Evolutionary conservation across 2,113 vertebrate genomes (phyloP).

Genomic region (Microtus ochrogaster): DNA sequence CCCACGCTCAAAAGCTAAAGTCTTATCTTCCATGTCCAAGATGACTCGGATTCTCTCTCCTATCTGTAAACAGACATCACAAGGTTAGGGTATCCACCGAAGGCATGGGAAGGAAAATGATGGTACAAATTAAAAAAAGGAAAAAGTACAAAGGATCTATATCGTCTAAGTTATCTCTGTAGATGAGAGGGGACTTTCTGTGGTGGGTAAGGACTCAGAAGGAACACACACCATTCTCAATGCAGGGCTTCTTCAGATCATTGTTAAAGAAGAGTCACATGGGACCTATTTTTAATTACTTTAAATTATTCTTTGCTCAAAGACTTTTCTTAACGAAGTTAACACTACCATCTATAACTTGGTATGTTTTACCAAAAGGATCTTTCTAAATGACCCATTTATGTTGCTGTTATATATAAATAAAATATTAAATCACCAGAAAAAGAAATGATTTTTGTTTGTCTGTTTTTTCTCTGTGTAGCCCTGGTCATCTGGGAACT

Average conservation of each 20-base stretch:
- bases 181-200: slow-evolving; percentile 21
- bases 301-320: slow-evolving; percentile 59
- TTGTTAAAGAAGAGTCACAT: neutral
- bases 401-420: slow-evolving; percentile 9
- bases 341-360: slow-evolving; percentile 35
- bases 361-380: slow-evolving; percentile 23
- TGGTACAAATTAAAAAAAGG: slow-evolving; percentile 15
- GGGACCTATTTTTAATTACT: slow-evolving; percentile 42
- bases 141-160: slow-evolving; percentile 30
- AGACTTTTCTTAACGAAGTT: slow-evolving; percentile 51
- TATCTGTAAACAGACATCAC: slow-evolving; percentile 90
- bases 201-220: neutral
- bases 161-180: slow-evolving; percentile 47
- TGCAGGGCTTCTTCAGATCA: slow-evolving; percentile 1
- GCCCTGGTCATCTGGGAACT: neutral
- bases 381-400: neutral
- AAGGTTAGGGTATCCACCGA: slow-evolving; percentile 51
- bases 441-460: slow-evolving; percentile 3
- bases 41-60: slow-evolving; percentile 99
- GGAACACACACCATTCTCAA: slow-evolving; percentile 1
- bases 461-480: neutral
- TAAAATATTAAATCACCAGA: neutral
- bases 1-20: slow-evolving; percentile 97
- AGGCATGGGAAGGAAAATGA: slow-evolving; percentile 37
- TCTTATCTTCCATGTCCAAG: slow-evolving; percentile 99